Base-by-base conservation (phyloP, 2,797 vertebrate genomes). In the Atherinosoma microstoma region DNA sequence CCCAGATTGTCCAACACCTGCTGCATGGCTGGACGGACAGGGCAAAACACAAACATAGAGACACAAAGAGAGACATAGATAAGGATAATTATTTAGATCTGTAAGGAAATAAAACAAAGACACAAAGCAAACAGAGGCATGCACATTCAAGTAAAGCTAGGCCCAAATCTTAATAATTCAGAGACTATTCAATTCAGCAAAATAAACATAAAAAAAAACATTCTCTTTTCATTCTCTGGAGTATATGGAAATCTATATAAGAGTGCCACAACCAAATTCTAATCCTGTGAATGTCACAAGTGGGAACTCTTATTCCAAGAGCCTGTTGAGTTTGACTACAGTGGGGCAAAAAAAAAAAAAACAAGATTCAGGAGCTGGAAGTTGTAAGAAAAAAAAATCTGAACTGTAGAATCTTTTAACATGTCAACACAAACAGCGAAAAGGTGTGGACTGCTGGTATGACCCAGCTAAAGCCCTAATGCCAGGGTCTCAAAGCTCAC, bases 1-100 rank as follows among this genome's bases (percentile, higher is more conserved):
- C 94, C 95, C 84, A 96, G 89, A 88, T 97, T 97, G 82, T 99
- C 97, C 92, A 97, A 88, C 79, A 96, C 96, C 92, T 98, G 97
- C 95, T 98, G 97, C 97, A 98, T 97, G 91, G 94, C 97, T 98
- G 94, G 89, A 70, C 78, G 82, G 73, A 81, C 6, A 4, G 59
- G 45, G 12, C 0, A 35, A 54, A 6, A 68, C 63, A 64, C 27
- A 67, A 4, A 57, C 51, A 77, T 1, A 54, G 22, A 51, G 18
- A 61, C 7, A 47, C 4, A 60, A 4, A 69, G 47, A 74, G 4
- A 69, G 29, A 34, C 58, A 82, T n/a, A 61, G 70, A 76, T n/a
- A 70, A 76, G 45, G 36, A 49, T 15, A 61, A 65, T 84, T 38
- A 82, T 57, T 58, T 38, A 58, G 63, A 64, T 9, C 16, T 79